Base-by-base conservation (phyloP, 2,113 vertebrate species). In the Uria aalge region DNA sequence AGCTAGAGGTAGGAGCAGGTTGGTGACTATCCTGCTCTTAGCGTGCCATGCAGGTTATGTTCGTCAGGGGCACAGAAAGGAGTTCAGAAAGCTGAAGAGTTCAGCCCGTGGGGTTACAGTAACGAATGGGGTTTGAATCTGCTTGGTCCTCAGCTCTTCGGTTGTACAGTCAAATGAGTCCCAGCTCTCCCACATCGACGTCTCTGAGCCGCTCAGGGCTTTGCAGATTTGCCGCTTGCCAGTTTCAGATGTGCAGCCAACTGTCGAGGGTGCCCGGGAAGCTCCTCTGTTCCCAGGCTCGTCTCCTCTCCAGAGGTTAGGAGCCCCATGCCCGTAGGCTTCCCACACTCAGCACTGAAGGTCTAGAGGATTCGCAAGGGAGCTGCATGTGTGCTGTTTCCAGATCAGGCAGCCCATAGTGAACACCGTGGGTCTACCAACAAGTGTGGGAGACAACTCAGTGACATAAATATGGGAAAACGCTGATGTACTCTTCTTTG, bases 181-280 rank as follows among this genome's bases (percentile, higher is more conserved):
- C 85, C 78, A 90, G 56, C 45, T 76, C 73, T 93, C 74, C 36
- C 57, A 48, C 1, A 1, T 56, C 26, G 2, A 14, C 55, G 45
- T 20, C 67, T 84, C 84, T 82, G 45, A 90, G 76, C 71, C 63
- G 45, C 63, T 80, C 45, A 9, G n/a, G 60, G n/a, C 77, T 75
- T 75, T 90, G 56, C 40, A 73, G 41, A 72, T 77, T 77, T 90
- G 69, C 62, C 38, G 11, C 69, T 95, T 73, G 36, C 50, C 1
- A 4, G 9, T 93, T 90, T 97, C 67, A 71, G 87, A 93, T 83
- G 69, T 88, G 57, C 76, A 73, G 81, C 57, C 75, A 90, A 14
- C n/a, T 88, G 45, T 80, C 73, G 62, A 47, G 52, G 74, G 68
- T 88, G 56, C 82, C 1, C 8, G 62, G 59, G 78, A 84, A 78